Conservation (phyloP, 2,888 invertebrate genomes). For the Bedellia somnulentella region DNA sequence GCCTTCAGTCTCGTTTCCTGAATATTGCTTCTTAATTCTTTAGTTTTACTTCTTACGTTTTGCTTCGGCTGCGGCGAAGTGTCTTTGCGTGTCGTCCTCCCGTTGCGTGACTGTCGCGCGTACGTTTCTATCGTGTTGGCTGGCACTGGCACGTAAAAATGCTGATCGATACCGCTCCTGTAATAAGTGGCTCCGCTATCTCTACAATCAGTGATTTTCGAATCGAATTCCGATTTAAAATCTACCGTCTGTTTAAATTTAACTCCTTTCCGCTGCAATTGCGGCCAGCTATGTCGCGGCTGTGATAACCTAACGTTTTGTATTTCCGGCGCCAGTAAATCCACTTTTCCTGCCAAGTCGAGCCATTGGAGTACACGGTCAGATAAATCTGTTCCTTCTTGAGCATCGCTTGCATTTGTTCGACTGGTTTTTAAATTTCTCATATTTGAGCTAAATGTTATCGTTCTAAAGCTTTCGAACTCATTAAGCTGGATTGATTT, state of each 20-base stretch:
- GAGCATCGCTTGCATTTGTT: conserved; percentile 29
- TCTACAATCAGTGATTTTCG: no score
- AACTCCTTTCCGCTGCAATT: no score
- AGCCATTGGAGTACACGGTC: conserved; percentile 80
- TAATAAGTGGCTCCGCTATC: neutral
- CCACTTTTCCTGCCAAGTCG: conserved; percentile 69
- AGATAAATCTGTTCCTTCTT: conserved; percentile 48
- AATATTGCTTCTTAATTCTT: conserved; percentile 25
- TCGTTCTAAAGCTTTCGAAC: conserved; percentile 17
- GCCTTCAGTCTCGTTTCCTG: conserved; percentile 40
- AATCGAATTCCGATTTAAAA: conserved; percentile 23
- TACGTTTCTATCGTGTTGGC: conserved; percentile 53
- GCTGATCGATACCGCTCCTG: conserved; percentile 38
- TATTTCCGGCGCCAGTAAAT: conserved; percentile 34
- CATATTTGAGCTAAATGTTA: conserved; percentile 25
- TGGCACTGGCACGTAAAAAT: conserved; percentile 43
- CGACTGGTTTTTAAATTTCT: conserved; percentile 33
- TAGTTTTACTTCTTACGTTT: conserved; percentile 24
- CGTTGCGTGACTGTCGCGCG: conserved; percentile 51
- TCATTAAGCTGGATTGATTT: conserved; percentile 28
- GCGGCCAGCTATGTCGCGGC: conserved; percentile 47
- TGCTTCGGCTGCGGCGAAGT: conserved; percentile 24
- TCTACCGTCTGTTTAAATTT: conserved; percentile 42
- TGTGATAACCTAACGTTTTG: conserved; percentile 31
- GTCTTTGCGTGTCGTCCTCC: conserved; percentile 30